These are phyloP conservation scores for Nyctalus aviator DNA, from an alignment of 2,797 vertebrate species.

Conservation along the genomic window DNA sequence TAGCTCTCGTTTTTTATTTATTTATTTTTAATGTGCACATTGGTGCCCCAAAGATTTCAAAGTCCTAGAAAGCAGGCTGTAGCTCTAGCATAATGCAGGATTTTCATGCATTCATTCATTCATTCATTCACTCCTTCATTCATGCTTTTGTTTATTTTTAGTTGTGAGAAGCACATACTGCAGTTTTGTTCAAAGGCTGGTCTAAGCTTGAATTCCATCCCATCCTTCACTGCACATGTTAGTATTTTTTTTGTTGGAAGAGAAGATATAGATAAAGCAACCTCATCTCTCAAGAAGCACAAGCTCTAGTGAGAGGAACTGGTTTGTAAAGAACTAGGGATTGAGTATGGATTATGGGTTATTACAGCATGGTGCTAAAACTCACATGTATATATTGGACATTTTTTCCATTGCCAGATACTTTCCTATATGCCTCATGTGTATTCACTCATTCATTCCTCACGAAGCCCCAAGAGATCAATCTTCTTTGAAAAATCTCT, in stretches of 20 bases:
- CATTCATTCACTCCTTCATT: neutral
- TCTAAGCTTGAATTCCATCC: neutral
- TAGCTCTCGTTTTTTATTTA: neutral
- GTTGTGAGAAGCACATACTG: neutral
- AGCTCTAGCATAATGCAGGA: accelerated
- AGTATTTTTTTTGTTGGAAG: neutral
- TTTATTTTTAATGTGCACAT: neutral
- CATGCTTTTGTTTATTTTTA: neutral
- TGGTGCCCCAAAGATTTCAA: neutral
- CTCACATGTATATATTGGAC: accelerated
- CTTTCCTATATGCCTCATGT: neutral
- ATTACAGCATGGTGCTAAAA: accelerated
- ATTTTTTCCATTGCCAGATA: neutral
- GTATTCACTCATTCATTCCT: neutral
- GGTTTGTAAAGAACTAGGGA: neutral
- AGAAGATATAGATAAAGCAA: no score
- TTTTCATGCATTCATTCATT: neutral
- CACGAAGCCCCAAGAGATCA: neutral
- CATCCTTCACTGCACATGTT: neutral
- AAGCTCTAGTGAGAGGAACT: neutral
- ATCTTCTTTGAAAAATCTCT: neutral
- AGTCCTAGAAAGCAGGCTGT: neutral
- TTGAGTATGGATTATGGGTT: accelerated
- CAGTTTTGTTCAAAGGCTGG: neutral
- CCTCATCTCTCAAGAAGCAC: neutral